Base-by-base conservation (phyloP, 2,113 vertebrate species). In the Setophaga coronata region DNA sequence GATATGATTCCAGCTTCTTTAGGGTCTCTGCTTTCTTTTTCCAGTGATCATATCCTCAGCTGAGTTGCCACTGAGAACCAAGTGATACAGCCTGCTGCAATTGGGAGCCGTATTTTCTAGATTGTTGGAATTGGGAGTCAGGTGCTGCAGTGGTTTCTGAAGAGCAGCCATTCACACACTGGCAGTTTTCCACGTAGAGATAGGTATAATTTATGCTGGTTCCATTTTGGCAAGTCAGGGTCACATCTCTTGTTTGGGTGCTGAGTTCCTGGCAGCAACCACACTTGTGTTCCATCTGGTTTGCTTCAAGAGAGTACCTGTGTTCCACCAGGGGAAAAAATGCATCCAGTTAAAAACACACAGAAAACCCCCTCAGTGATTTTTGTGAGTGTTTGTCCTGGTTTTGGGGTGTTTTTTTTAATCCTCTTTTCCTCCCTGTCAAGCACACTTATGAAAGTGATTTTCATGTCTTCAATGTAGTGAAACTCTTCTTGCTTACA, bases 221-320 rank as follows among this genome's bases (percentile, higher is more conserved):
- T 28, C 98, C 98, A 1, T 98, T 70, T 0, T 40, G 76, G 43
- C 99, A 99, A 33, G 11, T 95, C 93, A 99, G 58, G 34, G 95
- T 95, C 94, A 98, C 98, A 6, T 96, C 34, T 90, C 74, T 96
- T 77, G 36, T 60, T 26, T 98, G 98, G 73, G 93, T 98, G 38
- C 18, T 48, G 31, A 12, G 48, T 78, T 99, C 99, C 38, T 96
- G 98, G 97, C 99, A 99, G 93, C 99, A 99, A 8, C 94, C 86
- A 50, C 99, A 99, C 0, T 81, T 10, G 1, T 96, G 98, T 42
- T 97, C 80, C 95, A 99, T 97, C 42, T 53, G 38, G 87, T 98
- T 98, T 6, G 98, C 92, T 66, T 98, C 97, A 34, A 87, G 16
- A 21, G 99, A 99, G 88, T 99, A 99, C 66, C 99, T 99, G 94